A percentile compares a stretch with the other conserved stretches of the same genome.
Conservation (phyloP, 2,113 vertebrate species). For the Myanophis thanlyinensis region DNA sequence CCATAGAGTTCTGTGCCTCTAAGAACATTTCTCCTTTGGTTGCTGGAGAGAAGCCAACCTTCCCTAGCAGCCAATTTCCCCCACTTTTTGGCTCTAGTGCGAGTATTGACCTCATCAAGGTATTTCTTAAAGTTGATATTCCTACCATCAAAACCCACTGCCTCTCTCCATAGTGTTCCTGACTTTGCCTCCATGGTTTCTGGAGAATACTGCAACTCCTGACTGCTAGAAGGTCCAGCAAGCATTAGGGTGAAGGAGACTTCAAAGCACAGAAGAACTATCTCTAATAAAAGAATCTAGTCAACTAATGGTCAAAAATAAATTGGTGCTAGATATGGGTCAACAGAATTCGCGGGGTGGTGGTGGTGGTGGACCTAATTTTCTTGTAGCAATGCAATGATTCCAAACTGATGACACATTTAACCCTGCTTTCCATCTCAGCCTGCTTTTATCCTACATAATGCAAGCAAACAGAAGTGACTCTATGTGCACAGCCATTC, state of each 20-base stretch:
- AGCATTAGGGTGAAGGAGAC: neutral
- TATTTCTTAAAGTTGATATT: neutral
- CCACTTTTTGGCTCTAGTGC: neutral
- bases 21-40: neutral
- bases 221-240: neutral
- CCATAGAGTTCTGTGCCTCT: neutral
- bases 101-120: neutral
- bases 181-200: neutral
- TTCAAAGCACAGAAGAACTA: neutral
- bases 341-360: neutral
- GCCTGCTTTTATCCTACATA: neutral
- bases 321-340: neutral
- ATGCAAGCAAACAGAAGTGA: neutral
- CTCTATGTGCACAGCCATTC: neutral
- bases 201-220: neutral
- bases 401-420: neutral
- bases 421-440: neutral
- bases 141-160: neutral
- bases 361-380: neutral
- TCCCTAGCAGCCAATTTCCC: neutral
- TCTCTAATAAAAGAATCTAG: neutral
- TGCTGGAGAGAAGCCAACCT: neutral
- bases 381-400: neutral
- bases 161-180: neutral
- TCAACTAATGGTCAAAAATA: neutral